phyloP scores from a whole-genome alignment of 1,140 invertebrate genomes.

The Choristoneura fumiferana region DNA sequence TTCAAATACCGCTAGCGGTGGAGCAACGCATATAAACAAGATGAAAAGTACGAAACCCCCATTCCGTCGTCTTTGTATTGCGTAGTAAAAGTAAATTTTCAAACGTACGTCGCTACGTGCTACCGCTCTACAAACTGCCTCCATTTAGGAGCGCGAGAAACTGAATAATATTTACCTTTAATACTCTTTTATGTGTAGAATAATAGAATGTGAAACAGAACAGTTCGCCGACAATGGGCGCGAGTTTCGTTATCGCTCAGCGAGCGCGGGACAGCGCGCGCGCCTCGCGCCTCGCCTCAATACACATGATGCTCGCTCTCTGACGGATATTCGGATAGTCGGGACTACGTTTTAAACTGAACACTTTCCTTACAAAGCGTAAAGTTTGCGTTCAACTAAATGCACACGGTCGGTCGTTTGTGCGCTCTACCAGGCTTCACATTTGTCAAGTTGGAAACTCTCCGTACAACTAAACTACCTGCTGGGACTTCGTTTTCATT shows the following conservation, averaged over 20 bases:
- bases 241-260: constrained; percentile 45
- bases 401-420: constrained; percentile 40
- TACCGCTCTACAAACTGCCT: constrained; percentile 10
- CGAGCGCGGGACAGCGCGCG: constrained; percentile 26
- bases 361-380: constrained; percentile 58
- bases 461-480: constrained; percentile 30
- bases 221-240: constrained; percentile 31
- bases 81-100: constrained; percentile 18
- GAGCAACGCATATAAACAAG: constrained; percentile 9
- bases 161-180: constrained; percentile 39
- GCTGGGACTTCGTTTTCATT: constrained; percentile 24
- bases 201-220: constrained; percentile 27
- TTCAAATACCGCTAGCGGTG: neutral
- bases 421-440: constrained; percentile 34
- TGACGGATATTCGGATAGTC: constrained; percentile 51
- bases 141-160: constrained; percentile 28
- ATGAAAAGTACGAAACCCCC: constrained; percentile 15
- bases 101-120: constrained; percentile 10
- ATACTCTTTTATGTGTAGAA: constrained; percentile 24
- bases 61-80: constrained; percentile 16
- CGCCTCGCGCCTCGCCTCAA: constrained; percentile 33
- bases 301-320: constrained; percentile 40
- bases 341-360: constrained; percentile 43
- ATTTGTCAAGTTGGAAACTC: constrained; percentile 43
- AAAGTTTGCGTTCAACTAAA: constrained; percentile 55